Conservation (phyloP, 1,140 invertebrate genomes). For the Diuraphis noxia region DNA sequence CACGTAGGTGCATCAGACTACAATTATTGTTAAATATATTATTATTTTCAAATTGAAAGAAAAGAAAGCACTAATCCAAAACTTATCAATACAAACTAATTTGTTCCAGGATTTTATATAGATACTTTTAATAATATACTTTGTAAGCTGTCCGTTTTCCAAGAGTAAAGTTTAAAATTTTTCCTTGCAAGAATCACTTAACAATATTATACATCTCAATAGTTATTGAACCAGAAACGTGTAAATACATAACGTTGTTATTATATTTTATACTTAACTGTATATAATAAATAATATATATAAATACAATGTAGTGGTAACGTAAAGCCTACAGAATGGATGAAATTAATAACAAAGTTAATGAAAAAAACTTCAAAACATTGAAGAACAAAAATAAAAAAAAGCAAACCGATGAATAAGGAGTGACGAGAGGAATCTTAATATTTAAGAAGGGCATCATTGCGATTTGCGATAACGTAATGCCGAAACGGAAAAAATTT, state of each 20-base stretch:
- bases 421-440: not conserved
- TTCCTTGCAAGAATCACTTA: not conserved
- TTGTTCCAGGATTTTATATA: not conserved
- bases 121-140: not conserved
- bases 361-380: not conserved
- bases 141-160: not conserved
- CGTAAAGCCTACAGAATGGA: not conserved
- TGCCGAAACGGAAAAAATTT: not conserved
- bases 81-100: not conserved
- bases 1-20: not conserved
- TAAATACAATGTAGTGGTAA: not conserved
- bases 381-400: not conserved
- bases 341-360: not conserved
- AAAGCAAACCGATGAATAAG: not conserved
- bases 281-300: not conserved
- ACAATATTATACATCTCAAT: not conserved
- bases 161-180: not conserved
- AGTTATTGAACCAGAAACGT: not conserved
- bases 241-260: not conserved
- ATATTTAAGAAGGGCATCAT: not conserved
- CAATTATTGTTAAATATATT: not conserved
- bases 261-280: not conserved
- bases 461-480: not conserved
- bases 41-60: not conserved
- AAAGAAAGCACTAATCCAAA: not conserved